phyloP scores from a whole-genome alignment of 2,113 vertebrate species.

The Sinocyclocheilus maitianheensis region DNA sequence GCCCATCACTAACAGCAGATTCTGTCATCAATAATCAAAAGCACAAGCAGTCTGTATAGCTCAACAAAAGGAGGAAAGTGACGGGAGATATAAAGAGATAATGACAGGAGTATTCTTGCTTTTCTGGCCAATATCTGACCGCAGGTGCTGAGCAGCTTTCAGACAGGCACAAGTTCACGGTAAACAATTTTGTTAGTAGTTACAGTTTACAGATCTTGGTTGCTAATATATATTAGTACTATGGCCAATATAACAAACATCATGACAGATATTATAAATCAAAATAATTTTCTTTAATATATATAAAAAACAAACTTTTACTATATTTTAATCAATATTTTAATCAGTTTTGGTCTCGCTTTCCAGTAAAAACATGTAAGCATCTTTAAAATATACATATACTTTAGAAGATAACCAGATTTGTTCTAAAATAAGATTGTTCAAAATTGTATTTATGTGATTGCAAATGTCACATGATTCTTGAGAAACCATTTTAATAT shows the following conservation, averaged over 20 bases:
- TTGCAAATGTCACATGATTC: no score
- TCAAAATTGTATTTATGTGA: no score
- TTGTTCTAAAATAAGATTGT: background rate
- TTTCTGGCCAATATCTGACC: no score
- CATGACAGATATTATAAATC: background rate
- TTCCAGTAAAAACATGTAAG: background rate
- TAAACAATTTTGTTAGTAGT: background rate
- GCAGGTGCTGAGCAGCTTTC: background rate
- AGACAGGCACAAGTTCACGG: background rate
- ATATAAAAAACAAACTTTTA: no score
- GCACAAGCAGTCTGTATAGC: background rate
- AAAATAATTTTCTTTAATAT: no score
- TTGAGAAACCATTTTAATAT: no score
- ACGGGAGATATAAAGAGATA: background rate
- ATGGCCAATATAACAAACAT: background rate
- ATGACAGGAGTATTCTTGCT: background rate
- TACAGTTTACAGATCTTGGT: background rate
- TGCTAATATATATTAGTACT: background rate
- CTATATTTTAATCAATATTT: background rate
- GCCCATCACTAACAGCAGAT: constrained; percentile 48
- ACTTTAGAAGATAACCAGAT: background rate
- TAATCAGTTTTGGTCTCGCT: background rate
- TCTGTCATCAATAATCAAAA: constrained; percentile 46
- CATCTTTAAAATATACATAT: background rate
- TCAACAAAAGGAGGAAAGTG: background rate